A percentile compares a stretch with the other conserved stretches of the same genome.
Evolutionary conservation across 2,113 vertebrate species (phyloP).

Genomic region (Colius striatus): DNA sequence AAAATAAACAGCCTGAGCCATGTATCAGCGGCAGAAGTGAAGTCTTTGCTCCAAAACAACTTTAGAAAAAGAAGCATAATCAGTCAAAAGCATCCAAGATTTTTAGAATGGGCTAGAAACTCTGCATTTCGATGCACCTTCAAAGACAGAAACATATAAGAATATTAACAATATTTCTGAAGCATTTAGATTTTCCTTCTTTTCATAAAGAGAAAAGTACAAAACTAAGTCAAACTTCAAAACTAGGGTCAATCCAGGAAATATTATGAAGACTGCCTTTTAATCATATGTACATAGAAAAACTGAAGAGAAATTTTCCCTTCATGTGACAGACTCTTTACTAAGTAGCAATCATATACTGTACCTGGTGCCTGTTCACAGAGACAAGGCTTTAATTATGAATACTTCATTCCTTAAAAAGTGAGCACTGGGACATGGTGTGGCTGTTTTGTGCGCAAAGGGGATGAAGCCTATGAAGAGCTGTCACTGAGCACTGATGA

Average conservation of each 20-base stretch:
- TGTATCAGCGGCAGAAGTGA: rapidly evolving
- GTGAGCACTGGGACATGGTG: background rate
- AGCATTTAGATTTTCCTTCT: background rate
- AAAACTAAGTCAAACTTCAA: background rate
- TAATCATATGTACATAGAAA: background rate
- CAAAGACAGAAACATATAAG: background rate
- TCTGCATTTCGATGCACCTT: background rate
- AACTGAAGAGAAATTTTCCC: background rate
- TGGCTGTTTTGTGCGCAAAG: background rate
- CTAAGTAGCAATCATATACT: background rate
- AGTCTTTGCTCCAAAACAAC: background rate
- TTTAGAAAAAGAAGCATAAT: background rate
- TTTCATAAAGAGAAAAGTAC: background rate
- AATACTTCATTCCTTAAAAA: background rate
- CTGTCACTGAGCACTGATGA: background rate
- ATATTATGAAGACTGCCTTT: background rate
- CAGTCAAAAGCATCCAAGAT: background rate
- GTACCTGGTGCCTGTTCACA: background rate
- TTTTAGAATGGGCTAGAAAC: background rate
- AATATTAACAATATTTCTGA: background rate
- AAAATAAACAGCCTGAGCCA: background rate
- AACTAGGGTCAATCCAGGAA: background rate
- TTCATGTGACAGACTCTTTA: background rate
- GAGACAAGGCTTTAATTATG: background rate
- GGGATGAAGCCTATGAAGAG: background rate